Conservation (phyloP, 2,113 vertebrate genomes). For the Petaurus breviceps region DNA sequence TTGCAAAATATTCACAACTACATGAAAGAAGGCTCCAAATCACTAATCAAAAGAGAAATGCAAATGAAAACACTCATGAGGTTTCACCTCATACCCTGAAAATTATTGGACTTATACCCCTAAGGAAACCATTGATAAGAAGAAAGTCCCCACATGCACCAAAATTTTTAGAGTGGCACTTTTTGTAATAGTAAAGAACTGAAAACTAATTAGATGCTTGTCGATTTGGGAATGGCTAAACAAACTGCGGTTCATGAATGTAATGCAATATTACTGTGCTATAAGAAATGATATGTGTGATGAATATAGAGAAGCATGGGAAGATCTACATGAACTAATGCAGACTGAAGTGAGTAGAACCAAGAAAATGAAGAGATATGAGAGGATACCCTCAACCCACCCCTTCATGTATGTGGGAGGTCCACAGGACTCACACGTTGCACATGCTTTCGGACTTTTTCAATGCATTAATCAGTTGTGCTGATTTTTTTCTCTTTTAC, state of each 20-base stretch:
- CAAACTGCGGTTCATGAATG: not conserved
- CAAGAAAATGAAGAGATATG: not conserved
- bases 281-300: not conserved
- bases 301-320: not conserved
- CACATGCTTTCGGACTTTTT: not conserved
- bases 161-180: not conserved
- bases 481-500: too few species aligned
- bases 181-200: not conserved
- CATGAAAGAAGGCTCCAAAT: not conserved
- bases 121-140: not conserved
- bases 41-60: not conserved
- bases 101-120: not conserved
- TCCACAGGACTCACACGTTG: not conserved
- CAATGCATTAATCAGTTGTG: too few species aligned
- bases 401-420: too few species aligned
- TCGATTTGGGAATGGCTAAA: not conserved
- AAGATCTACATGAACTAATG: not conserved
- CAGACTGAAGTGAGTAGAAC: not conserved
- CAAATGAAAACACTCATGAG: not conserved
- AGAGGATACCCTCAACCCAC: too few species aligned
- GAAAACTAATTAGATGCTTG: not conserved
- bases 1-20: not conserved
- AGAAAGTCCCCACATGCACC: not conserved
- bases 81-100: not conserved
- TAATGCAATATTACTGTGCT: not conserved